A percentile compares a stretch with the other conserved stretches of the same genome.
These are phyloP conservation scores for Remorina albescens DNA, from an alignment of 2,797 vertebrate genomes.

Conservation along the genomic window DNA sequence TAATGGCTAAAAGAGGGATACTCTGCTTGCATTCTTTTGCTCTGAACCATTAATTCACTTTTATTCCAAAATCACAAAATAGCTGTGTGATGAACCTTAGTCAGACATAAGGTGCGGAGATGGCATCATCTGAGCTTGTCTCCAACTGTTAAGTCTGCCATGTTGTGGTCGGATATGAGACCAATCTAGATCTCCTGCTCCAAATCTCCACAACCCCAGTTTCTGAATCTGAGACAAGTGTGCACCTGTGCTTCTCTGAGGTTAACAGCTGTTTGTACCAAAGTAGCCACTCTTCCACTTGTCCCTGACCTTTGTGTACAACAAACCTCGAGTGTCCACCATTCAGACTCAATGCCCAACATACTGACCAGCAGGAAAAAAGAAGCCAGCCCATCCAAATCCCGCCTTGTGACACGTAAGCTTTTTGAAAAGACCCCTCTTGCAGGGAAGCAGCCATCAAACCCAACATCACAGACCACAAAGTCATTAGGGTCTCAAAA, in stretches of 20 bases:
- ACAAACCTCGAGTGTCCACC: slow-evolving; percentile 33
- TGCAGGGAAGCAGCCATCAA: slow-evolving; percentile 23
- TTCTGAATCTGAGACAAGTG: slow-evolving; percentile 17
- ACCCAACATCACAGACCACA: background rate
- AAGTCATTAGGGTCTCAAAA: background rate
- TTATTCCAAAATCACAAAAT: background rate
- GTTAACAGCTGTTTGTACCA: slow-evolving; percentile 5
- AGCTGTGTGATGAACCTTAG: background rate
- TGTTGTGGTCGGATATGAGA: slow-evolving; percentile 6
- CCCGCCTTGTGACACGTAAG: slow-evolving; percentile 6
- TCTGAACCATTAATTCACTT: slow-evolving; percentile 1
- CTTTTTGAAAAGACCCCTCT: slow-evolving; percentile 11
- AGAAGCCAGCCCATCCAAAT: slow-evolving; percentile 29
- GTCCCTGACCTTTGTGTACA: slow-evolving; percentile 49
- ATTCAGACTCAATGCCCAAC: slow-evolving; percentile 24
- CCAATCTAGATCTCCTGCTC: background rate
- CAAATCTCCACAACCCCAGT: slow-evolving; percentile 5
- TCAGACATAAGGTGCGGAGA: background rate
- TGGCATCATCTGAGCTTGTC: slow-evolving; percentile 3
- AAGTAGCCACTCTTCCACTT: slow-evolving; percentile 25
- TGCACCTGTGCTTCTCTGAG: background rate
- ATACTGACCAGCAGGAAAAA: slow-evolving; percentile 45
- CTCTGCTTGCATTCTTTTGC: slow-evolving; percentile 29
- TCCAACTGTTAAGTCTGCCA: slow-evolving; percentile 12
- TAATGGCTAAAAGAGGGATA: slow-evolving; percentile 28